Conservation (phyloP, 2,888 invertebrate genomes). For the Globia sparganii region DNA sequence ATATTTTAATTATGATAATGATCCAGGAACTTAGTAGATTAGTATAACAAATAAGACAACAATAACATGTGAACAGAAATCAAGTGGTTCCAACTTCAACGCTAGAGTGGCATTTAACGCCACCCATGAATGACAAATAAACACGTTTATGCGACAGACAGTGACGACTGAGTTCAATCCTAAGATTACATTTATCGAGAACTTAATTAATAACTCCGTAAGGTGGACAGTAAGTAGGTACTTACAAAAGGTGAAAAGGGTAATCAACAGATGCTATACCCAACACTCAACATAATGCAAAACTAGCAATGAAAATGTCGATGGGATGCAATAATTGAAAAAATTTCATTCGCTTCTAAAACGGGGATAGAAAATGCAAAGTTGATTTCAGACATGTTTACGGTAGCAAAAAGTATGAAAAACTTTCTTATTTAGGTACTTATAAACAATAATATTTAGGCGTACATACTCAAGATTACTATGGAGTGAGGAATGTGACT, state of each 20-base stretch:
- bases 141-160: constrained; percentile 9
- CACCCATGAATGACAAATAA: constrained; percentile 24
- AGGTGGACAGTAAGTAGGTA: neutral
- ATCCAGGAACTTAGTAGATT: constrained; percentile 18
- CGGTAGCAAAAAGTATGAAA: constrained; percentile 17
- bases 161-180: neutral
- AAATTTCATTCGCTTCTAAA: neutral
- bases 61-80: constrained; percentile 29
- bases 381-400: constrained; percentile 6
- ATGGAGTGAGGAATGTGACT: constrained; percentile 70
- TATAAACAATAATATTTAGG: constrained; percentile 38
- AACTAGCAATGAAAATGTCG: constrained; percentile 13
- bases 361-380: constrained; percentile 18
- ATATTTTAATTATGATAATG: constrained; percentile 22
- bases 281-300: neutral
- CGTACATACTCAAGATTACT: constrained; percentile 28
- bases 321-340: constrained; percentile 17
- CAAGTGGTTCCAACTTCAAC: constrained; percentile 31
- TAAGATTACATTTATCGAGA: constrained; percentile 3
- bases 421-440: constrained; percentile 4
- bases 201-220: neutral
- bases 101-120: constrained; percentile 17
- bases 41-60: constrained; percentile 22
- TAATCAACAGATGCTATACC: neutral
- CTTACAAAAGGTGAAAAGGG: neutral